phyloP scores from a whole-genome alignment of 2,888 invertebrate genomes.

The Strigamia transsilvanica region DNA sequence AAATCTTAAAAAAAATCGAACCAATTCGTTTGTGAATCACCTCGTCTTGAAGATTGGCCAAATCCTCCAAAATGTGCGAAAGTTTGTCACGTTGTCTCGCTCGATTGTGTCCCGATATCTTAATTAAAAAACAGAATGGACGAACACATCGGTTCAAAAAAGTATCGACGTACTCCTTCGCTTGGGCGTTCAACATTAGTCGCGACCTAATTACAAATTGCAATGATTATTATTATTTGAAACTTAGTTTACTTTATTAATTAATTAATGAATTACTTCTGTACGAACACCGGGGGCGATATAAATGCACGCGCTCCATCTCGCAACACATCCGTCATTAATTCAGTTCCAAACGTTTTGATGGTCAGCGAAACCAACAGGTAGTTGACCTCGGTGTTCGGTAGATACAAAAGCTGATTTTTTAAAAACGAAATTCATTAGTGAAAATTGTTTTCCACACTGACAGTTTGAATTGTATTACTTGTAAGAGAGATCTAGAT shows the following conservation, averaged over 20 bases:
- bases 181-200: conserved; percentile 65
- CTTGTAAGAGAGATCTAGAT: conserved; percentile 83
- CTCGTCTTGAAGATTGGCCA: conserved; percentile 90
- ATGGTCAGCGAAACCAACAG: conserved; percentile 56
- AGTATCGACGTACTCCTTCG: conserved; percentile 86
- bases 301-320: conserved; percentile 89
- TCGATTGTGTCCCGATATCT: conserved; percentile 92
- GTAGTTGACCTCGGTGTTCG: conserved; percentile 60
- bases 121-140: conserved; percentile 84
- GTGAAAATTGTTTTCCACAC: background rate
- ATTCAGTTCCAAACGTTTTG: conserved; percentile 70
- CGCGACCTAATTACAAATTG: conserved; percentile 51
- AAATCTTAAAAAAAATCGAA: conserved; percentile 51
- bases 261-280: conserved; percentile 67
- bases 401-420: conserved; percentile 62
- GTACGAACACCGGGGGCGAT: conserved; percentile 85
- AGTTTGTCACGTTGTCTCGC: conserved; percentile 95
- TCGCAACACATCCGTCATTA: conserved; percentile 80
- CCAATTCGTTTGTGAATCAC: conserved; percentile 66
- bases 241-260: background rate
- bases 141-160: conserved; percentile 87
- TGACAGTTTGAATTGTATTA: conserved; percentile 20
- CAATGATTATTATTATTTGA: background rate
- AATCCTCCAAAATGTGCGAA: conserved; percentile 87
- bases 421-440: conserved; percentile 53